phyloP scores from a whole-genome alignment of 2,113 vertebrate species.

The Agapornis roseicollis region DNA sequence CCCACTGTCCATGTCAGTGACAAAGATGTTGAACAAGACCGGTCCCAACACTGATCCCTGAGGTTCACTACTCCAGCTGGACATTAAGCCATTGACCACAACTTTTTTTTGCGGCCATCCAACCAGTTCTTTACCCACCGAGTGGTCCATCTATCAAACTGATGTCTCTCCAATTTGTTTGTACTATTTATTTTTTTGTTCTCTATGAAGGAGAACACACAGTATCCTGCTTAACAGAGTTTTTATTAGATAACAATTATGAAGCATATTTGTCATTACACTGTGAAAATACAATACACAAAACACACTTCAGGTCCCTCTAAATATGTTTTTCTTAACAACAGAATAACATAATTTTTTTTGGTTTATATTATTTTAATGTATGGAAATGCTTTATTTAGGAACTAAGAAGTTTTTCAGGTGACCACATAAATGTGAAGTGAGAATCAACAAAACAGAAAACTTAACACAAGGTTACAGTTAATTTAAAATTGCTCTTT shows the following conservation, averaged over 20 bases:
- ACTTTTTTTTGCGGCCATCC: too few relatives aligned
- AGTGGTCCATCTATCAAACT: too few relatives aligned
- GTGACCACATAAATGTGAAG: neutral
- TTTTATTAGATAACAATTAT: neutral
- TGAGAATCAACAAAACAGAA: constrained; percentile 12
- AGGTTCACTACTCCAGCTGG: too few relatives aligned
- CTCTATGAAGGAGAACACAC: neutral
- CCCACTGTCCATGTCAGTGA: too few relatives aligned
- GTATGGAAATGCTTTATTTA: neutral
- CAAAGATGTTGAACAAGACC: too few relatives aligned
- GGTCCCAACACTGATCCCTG: too few relatives aligned
- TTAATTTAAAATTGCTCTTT: neutral
- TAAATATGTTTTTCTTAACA: neutral
- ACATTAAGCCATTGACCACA: too few relatives aligned
- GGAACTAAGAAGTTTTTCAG: neutral
- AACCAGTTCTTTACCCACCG: too few relatives aligned
- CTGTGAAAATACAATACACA: neutral
- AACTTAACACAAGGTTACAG: neutral
- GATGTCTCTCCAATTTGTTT: too few relatives aligned
- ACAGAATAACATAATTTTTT: neutral
- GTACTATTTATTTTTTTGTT: neutral
- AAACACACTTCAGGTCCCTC: neutral
- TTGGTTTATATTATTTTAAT: neutral
- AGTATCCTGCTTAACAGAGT: neutral
- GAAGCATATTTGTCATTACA: neutral